Percentiles rank a stretch among this genome's conserved stretches.
These are phyloP conservation scores for Dinoponera quadriceps DNA, from an alignment of 1,140 invertebrate species.

Conservation along the genomic window DNA sequence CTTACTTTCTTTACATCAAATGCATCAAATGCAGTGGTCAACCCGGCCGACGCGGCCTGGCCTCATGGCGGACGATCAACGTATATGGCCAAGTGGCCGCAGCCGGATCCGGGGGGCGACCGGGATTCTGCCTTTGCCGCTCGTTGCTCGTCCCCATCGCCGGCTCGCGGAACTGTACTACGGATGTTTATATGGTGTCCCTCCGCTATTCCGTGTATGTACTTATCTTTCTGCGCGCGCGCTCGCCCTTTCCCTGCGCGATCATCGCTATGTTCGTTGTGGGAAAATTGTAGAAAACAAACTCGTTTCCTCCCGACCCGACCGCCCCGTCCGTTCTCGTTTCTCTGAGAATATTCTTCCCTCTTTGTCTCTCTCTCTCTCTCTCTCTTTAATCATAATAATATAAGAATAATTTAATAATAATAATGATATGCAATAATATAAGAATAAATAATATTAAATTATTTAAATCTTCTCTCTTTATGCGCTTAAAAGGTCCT, in stretches of 20 bases:
- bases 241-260: constrained; percentile 67
- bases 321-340: constrained; percentile 30
- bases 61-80: constrained; percentile 78
- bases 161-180: constrained; percentile 83
- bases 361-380: neutral
- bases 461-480: too few relatives aligned
- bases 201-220: constrained; percentile 79
- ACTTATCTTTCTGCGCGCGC: constrained; percentile 76
- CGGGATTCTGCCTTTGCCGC: constrained; percentile 79
- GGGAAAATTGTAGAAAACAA: constrained; percentile 85
- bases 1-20: constrained; percentile 83
- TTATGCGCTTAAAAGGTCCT: too few relatives aligned
- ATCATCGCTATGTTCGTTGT: constrained; percentile 81
- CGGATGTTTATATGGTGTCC: constrained; percentile 83
- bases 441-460: too few relatives aligned
- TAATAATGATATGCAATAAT: too few relatives aligned
- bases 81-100: constrained; percentile 81
- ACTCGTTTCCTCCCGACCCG: constrained; percentile 80
- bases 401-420: too few relatives aligned
- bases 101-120: constrained; percentile 79
- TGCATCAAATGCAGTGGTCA: constrained; percentile 78
- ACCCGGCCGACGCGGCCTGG: constrained; percentile 53
- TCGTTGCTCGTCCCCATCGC: constrained; percentile 67
- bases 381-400: neutral
- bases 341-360: neutral